Conservation (phyloP, 1,140 invertebrate genomes). For the Drosophila rufa region DNA sequence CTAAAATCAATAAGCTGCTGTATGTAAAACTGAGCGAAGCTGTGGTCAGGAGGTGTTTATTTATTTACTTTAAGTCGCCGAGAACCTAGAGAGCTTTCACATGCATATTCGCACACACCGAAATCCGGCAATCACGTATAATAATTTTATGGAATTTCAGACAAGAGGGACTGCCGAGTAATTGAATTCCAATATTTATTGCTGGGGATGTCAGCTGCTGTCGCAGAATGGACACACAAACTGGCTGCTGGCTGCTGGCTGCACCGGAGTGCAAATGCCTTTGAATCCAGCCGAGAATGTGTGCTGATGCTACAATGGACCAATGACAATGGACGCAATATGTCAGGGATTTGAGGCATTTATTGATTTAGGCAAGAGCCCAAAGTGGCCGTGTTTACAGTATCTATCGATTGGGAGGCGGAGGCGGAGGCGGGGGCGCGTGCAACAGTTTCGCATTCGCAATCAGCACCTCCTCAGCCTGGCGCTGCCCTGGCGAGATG, state of each 20-base stretch:
- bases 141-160: conserved; percentile 25
- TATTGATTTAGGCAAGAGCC: conserved; percentile 64
- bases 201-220: conserved; percentile 1
- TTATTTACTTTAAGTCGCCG: conserved; percentile 28
- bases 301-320: conserved; percentile 26
- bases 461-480: conserved; percentile 1
- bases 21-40: conserved; percentile 4
- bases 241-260: neutral
- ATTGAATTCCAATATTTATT: conserved; percentile 54
- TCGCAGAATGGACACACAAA: conserved; percentile 17
- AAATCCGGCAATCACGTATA: neutral
- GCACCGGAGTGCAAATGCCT: conserved; percentile 17
- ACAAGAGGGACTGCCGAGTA: conserved; percentile 10
- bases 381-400: conserved; percentile 20
- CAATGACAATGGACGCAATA: conserved; percentile 42
- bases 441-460: conserved; percentile 33
- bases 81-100: conserved; percentile 11
- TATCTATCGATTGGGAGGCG: conserved; percentile 34
- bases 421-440: conserved; percentile 4
- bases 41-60: conserved; percentile 30
- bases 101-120: neutral
- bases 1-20: conserved; percentile 38
- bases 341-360: conserved; percentile 48
- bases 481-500: conserved; percentile 49
- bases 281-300: conserved; percentile 2